Evolutionary conservation across 1,140 invertebrate species (phyloP).

Genomic region (Cyphomyrmex costatus): DNA sequence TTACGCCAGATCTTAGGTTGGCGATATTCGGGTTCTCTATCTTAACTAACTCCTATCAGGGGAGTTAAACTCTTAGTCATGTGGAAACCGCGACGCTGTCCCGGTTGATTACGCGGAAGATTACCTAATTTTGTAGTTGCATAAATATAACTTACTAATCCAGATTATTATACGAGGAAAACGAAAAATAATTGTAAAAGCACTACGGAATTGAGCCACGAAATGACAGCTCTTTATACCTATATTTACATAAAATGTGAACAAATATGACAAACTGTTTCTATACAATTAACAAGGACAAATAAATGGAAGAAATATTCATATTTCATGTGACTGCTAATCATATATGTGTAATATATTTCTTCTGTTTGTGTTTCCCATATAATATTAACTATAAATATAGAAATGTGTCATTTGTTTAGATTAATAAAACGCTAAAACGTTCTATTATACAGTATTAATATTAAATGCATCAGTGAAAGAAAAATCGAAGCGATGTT

Average conservation of each 20-base stretch:
- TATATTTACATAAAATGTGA: not conserved
- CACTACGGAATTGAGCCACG: not conserved
- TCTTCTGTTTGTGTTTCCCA: not conserved
- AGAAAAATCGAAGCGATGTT: not conserved
- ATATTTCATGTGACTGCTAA: not conserved
- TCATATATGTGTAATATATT: not conserved
- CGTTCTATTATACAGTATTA: too few relatives aligned
- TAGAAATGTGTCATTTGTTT: not conserved
- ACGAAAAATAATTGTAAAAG: not conserved
- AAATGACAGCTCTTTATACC: not conserved
- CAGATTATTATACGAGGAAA: not conserved
- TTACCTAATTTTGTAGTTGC: conserved; percentile 20
- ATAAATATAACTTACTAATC: conserved; percentile 10
- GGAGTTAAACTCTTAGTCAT: conserved; percentile 52
- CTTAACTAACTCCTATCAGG: conserved; percentile 48
- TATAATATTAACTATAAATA: not conserved
- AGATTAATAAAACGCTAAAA: not conserved
- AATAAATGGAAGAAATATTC: not conserved
- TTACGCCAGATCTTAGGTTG: conserved; percentile 29
- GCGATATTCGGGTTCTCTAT: conserved; percentile 46
- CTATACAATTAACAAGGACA: too few relatives aligned
- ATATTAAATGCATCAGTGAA: not conserved
- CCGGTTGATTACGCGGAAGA: conserved; percentile 33
- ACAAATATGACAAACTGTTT: too few relatives aligned
- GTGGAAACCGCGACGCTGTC: conserved; percentile 47